These are phyloP conservation scores for Picus viridis DNA, from an alignment of 2,797 vertebrate species.

Conservation along the genomic window DNA sequence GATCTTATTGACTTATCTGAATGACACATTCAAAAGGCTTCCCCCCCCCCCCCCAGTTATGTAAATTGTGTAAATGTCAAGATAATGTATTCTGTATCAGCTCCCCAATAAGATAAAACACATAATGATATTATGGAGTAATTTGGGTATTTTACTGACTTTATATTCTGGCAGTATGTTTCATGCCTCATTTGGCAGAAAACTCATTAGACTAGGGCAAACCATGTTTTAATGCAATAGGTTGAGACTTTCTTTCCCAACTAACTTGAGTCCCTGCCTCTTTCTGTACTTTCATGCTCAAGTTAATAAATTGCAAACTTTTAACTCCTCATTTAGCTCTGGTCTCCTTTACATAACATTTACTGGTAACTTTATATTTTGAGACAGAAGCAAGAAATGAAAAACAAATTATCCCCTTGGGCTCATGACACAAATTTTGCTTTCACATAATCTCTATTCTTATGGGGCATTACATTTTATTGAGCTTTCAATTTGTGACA, in stretches of 20 bases:
- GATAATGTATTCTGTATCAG: constrained; percentile 66
- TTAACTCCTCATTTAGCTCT: constrained; percentile 59
- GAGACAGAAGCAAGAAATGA: constrained; percentile 54
- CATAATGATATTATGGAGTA: constrained; percentile 72
- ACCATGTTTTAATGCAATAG: constrained; percentile 73
- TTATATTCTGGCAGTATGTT: constrained; percentile 74
- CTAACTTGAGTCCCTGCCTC: constrained; percentile 63
- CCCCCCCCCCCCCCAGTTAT: not conserved
- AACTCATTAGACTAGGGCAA: constrained; percentile 78
- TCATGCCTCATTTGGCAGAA: constrained; percentile 79
- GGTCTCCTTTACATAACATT: constrained; percentile 68
- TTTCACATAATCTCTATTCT: constrained; percentile 45
- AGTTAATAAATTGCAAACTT: constrained; percentile 73
- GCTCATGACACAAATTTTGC: constrained; percentile 57
- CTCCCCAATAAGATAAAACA: constrained; percentile 73
- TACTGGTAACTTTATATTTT: constrained; percentile 58
- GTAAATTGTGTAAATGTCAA: constrained; percentile 43
- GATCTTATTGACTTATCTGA: constrained; percentile 24
- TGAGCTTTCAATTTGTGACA: constrained; percentile 55
- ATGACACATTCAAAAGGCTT: not conserved
- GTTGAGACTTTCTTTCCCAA: constrained; percentile 65
- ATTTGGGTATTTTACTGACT: constrained; percentile 76
- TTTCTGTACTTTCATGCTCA: constrained; percentile 70
- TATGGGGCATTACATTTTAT: constrained; percentile 46
- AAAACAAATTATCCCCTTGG: constrained; percentile 73